Base-by-base conservation (phyloP, 2,888 invertebrate genomes). In the Ephialtes manifestator region DNA sequence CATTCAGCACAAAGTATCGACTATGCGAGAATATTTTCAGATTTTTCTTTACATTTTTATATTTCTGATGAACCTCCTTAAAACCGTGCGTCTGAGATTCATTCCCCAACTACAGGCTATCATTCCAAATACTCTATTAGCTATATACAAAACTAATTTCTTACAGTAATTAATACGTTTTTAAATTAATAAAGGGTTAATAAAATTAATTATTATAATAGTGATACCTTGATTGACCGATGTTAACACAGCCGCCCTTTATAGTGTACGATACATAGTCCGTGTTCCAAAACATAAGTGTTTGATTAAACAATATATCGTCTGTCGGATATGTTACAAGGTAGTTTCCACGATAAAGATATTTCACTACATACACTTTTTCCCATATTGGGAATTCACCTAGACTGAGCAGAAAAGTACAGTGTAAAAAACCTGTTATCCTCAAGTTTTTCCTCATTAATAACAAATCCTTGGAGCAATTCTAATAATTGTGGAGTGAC, bases 201-300 rank as follows among this genome's bases (percentile, higher is more conserved):
- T 39, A 39, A 2, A 2, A 39, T 10, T 39, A 2, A 48, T 15
- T n/a, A 3, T 48, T 20, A 20, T 20, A 53, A 53, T 20, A 20
- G 4, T 4, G n/a, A 39, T 68, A 79, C 78, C 58, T 78, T 18
- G n/a, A 13, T 20, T 51, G 5, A 8, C 58, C 43, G 20, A 43
- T 18, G 48, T 70, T 78, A 0, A 70, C 10, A 20, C 79, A 79
- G 4, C 1, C 4, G 35, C 39, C 70, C 13, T 60, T 51, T 13
- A 71, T 11, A 1, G 51, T 15, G 24, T 51, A 79, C 15, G 70
- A 39, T 7, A 24, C 48, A 35, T 79, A 79, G 43, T 79, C 79
- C 1, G 79, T 79, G 18, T 31, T 28, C 18, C 46, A 28, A 71
- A 79, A 15, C 3, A 18, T 28, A 13, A 71, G 1, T 15, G 24